Percentiles rank a stretch among this genome's conserved stretches.
Conservation (phyloP, 2,888 invertebrate species). For the Melipona beecheii region DNA sequence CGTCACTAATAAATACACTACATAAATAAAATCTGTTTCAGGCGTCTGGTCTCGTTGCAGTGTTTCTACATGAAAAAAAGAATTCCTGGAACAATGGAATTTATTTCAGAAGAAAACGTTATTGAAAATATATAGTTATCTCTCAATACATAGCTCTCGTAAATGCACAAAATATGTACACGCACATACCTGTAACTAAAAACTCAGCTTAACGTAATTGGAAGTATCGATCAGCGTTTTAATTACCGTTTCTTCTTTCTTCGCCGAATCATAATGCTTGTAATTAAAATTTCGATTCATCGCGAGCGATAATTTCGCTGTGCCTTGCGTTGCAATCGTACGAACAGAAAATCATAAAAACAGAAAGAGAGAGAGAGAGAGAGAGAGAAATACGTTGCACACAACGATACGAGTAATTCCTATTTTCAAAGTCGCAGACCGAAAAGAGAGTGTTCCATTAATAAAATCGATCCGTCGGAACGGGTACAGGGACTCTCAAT, state of each 20-base stretch:
- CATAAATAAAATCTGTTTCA: too few species aligned
- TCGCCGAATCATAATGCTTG: neutral
- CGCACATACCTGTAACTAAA: neutral
- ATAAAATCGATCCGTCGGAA: neutral
- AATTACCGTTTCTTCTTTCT: neutral
- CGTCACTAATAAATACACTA: too few species aligned
- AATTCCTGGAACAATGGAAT: too few species aligned
- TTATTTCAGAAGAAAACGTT: too few species aligned
- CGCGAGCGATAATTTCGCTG: neutral
- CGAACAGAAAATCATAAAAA: too few species aligned
- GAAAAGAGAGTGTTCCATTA: neutral
- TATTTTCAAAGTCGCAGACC: neutral
- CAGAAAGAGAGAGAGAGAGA: too few species aligned
- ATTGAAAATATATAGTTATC: neutral
- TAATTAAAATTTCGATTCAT: neutral
- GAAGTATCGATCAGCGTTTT: neutral
- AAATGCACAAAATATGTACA: neutral
- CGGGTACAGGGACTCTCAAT: neutral
- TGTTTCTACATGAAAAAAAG: too few species aligned
- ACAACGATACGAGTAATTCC: neutral
- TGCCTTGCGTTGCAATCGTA: neutral
- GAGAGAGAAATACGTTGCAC: neutral
- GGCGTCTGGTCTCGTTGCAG: too few species aligned
- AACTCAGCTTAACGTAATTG: neutral
- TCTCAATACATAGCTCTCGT: neutral